Evolutionary conservation across 2,888 invertebrate species (phyloP), one percentile per base, ranked within the genome.

Genomic region (Euzophera pinguis): DNA sequence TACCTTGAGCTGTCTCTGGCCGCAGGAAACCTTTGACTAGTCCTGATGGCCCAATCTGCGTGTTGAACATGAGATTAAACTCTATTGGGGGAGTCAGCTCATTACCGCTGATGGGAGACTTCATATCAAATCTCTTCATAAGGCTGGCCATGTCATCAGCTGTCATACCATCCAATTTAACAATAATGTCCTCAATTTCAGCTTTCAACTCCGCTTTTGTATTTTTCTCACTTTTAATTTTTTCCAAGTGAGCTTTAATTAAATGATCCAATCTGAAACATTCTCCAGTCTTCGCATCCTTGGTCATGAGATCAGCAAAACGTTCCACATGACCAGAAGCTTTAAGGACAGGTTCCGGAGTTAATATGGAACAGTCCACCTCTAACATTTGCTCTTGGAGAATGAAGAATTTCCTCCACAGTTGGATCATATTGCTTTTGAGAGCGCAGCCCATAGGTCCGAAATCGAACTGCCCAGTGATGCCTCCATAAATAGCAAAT

Each of bases 381-480:
- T 99, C 99, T 52, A 99, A 90, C 99, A 99, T 99, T 80, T 98
- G 97, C 78, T 99, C 99, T 75, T 99, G 98, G 10, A 99, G 91
- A 16, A 99, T 95, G 77, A 99, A 99, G 83, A 96, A 97, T 67
- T 96, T 97, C 57, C 99, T 92, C 99, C 99, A 99, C 5, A 94
- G 91, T 69, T 95, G 94, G 32, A 99, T 91, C 77, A 99, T 93
- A 79, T 99, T 99, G 14, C 97, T 94, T 83, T 99, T 99, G 55
- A 99, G 93, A 0, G 99, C 98, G 90, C 99, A 99, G 1, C 99
- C 99, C 98, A 99, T 99, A 0, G 99, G 99, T 0, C 99, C 99
- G 82, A 98, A 99, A 86, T 99, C 99, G 84, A 97, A 99, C 74
- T 99, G 97, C 0, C 99, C 95, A 29, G 95, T 94, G 32, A 96